Evolutionary conservation across 1,140 invertebrate genomes (phyloP).

Genomic region (Atta texana): DNA sequence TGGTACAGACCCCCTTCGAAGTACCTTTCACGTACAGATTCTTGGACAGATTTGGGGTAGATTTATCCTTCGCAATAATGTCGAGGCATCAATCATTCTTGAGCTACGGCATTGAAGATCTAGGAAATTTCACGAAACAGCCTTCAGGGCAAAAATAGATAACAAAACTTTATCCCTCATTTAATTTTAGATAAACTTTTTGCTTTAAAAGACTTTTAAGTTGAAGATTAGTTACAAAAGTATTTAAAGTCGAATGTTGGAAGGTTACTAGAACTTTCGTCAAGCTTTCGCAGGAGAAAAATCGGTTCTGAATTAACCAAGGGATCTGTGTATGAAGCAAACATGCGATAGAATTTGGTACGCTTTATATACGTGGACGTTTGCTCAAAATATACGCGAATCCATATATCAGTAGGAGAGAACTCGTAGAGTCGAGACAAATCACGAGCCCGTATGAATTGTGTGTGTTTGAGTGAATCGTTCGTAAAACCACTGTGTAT

Average conservation of each 20-base stretch:
- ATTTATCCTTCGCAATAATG: slow-evolving; percentile 28
- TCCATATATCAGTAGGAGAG: background rate
- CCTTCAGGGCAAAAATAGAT: background rate
- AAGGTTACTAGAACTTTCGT: background rate
- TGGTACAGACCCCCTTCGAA: background rate
- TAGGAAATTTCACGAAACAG: slow-evolving; percentile 19
- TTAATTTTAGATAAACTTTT: background rate
- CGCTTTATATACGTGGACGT: background rate
- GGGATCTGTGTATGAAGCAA: background rate
- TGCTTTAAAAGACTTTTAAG: slow-evolving; percentile 17
- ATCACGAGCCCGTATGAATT: slow-evolving; percentile 18
- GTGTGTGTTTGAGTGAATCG: slow-evolving; percentile 8
- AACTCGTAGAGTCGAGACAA: slow-evolving; percentile 21
- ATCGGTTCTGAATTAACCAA: slow-evolving; percentile 7
- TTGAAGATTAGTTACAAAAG: slow-evolving; percentile 17
- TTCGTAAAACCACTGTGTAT: background rate
- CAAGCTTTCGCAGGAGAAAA: background rate
- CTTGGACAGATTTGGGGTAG: slow-evolving; percentile 17
- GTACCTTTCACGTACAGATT: slow-evolving; percentile 19
- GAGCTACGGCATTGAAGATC: background rate
- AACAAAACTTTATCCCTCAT: slow-evolving; percentile 11
- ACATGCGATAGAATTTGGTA: background rate
- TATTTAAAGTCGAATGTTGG: slow-evolving; percentile 14
- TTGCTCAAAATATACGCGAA: background rate
- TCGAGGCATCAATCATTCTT: slow-evolving; percentile 24